Conservation (phyloP, 2,797 vertebrate genomes). For the Carcharodon carcharias region DNA sequence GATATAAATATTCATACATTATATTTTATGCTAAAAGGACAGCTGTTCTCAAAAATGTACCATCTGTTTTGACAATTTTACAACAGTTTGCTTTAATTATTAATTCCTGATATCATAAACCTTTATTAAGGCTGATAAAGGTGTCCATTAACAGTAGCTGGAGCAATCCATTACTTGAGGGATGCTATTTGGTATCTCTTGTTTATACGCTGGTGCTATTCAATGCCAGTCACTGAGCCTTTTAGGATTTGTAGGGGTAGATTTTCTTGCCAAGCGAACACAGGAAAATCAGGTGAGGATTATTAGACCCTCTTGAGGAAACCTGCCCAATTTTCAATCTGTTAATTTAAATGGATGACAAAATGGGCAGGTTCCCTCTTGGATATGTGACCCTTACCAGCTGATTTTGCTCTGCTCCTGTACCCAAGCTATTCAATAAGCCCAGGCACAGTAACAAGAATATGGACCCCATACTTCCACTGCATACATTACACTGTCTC, state of each 20-base stretch:
- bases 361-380: not conserved
- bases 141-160: constrained; percentile 34
- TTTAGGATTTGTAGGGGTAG: not conserved
- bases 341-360: not conserved
- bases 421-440: not conserved
- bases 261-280: not conserved
- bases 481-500: not conserved
- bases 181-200: not conserved
- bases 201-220: not conserved
- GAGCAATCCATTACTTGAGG: not conserved
- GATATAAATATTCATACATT: constrained; percentile 88
- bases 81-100: constrained; percentile 60
- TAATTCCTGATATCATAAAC: constrained; percentile 72
- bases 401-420: not conserved
- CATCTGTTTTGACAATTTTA: constrained; percentile 85
- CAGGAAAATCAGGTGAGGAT: not conserved
- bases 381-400: not conserved
- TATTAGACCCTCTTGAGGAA: not conserved
- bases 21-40: constrained; percentile 74
- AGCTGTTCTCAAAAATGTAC: constrained; percentile 85
- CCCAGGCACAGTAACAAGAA: not conserved
- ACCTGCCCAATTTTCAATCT: not conserved
- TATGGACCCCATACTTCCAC: not conserved
- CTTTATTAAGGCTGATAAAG: constrained; percentile 68
- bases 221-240: not conserved